Conservation (phyloP, 2,797 vertebrate genomes). For the Helarctos malayanus region DNA sequence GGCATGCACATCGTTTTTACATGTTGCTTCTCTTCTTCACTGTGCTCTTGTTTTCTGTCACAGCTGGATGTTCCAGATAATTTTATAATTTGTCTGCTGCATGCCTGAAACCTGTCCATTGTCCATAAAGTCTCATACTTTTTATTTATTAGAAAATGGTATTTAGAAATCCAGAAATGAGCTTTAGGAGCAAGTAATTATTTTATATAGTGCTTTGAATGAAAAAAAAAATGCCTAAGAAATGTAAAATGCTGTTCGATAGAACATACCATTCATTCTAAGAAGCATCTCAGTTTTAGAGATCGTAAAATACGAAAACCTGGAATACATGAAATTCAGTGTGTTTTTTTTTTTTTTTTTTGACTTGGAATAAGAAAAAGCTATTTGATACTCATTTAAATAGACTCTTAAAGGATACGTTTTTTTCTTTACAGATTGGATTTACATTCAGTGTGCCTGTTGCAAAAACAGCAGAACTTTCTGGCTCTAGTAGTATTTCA, state of each 20-base stretch:
- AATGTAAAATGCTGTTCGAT: constrained; percentile 18
- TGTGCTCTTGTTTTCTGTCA: constrained; percentile 3
- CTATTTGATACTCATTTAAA: constrained; percentile 66
- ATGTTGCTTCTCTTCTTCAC: neutral
- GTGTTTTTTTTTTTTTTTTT: neutral
- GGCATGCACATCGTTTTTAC: neutral
- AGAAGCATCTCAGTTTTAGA: constrained; percentile 10
- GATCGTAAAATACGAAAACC: constrained; percentile 17
- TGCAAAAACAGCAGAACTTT: constrained; percentile 91
- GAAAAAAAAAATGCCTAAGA: neutral
- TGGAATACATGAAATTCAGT: neutral
- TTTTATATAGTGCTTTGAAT: constrained; percentile 53
- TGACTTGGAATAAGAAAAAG: constrained; percentile 10
- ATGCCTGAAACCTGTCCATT: neutral
- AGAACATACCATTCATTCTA: neutral
- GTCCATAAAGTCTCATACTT: neutral
- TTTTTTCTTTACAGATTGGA: constrained; percentile 90
- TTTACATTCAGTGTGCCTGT: constrained; percentile 98
- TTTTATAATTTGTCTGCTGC: neutral
- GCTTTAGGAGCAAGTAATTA: neutral
- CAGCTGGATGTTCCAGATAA: neutral
- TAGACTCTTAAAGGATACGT: constrained; percentile 22
- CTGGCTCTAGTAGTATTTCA: constrained; percentile 90
- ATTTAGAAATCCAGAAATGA: neutral
- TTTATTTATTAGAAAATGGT: constrained; percentile 41